Evolutionary conservation across 2,888 invertebrate species (phyloP), one percentile per base, ranked within the genome.

Genomic region (Epicampocera succincta): DNA sequence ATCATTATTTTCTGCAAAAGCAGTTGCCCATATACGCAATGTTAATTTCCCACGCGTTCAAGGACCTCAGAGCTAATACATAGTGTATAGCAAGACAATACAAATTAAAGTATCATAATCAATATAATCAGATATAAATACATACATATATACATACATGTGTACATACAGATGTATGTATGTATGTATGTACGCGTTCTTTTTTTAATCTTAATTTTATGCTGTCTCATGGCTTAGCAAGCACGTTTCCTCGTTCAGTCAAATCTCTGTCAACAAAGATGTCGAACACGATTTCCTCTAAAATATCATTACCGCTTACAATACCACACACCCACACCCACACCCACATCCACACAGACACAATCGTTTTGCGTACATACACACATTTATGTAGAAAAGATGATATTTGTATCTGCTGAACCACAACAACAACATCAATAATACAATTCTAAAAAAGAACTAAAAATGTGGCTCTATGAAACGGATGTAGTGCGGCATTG

Each of bases 261-360:
- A 58, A 19, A 38, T 54, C 52, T 52, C 44, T 33, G 29, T 60
- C 72, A 44, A 19, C 54, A 44, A 60, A 78, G 60, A 78, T 73
- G 46, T 73, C 68, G 46, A 33, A 66, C 56, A 69, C 13, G 48
- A 65, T 69, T 69, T 69, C 56, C 79, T 74, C 50, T 58, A 25
- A 65, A 80, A 74, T 42, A 68, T 63, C 19, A 50, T 58, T 65
- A 69, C 50, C 15, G 29, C 19, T 21, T 4, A 52, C 40, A 52
- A 0, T 25, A 3, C 8, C 40, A 60, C 13, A 42, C 13, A 29
- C 11, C 48, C 6, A 48, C 11, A 40, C 11, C 21, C 1, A 50
- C 11, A 17, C 8, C 33, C 17, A 46, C 46, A n/a, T n/a, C n/a
- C 11, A 40, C 11, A 38, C 1, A 50, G 5, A 17, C 8, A 48